Conservation (phyloP, 2,888 invertebrate species). For the Steinernema carpocapsae region DNA sequence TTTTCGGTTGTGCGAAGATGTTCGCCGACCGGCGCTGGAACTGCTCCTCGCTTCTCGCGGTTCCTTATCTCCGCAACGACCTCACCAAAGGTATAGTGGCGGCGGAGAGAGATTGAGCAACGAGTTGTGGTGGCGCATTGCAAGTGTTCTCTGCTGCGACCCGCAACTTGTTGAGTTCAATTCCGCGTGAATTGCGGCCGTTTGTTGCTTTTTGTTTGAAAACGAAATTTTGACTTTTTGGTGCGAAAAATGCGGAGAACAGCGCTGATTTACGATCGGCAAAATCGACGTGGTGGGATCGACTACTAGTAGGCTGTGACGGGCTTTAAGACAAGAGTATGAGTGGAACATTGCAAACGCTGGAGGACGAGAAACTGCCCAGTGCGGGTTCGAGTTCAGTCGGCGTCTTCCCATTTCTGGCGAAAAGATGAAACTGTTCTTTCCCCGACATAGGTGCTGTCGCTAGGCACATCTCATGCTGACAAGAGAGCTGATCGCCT, state of each 20-base stretch:
- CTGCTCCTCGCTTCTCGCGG: constrained; percentile 79
- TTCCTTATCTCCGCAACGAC: constrained; percentile 80
- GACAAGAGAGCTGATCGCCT: constrained; percentile 33
- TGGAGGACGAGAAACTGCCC: background rate
- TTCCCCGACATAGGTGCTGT: constrained; percentile 42
- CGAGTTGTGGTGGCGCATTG: constrained; percentile 34
- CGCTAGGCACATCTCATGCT: constrained; percentile 37
- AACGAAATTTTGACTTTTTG: no score
- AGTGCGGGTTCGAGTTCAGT: constrained; percentile 15
- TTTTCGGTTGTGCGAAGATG: constrained; percentile 76
- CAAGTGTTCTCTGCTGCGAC: background rate
- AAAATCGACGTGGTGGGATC: no score
- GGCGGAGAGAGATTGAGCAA: background rate
- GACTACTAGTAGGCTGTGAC: no score
- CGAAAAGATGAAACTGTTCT: constrained; percentile 41
- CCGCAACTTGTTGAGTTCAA: background rate
- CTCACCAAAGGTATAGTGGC: constrained; percentile 77
- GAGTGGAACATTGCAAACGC: background rate
- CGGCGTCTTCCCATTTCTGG: constrained; percentile 10
- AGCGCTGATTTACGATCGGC: no score
- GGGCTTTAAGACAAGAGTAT: no score
- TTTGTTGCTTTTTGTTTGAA: no score
- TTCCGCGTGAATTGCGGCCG: background rate
- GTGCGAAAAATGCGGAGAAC: no score
- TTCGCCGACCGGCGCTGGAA: constrained; percentile 82